Evolutionary conservation across 2,888 invertebrate genomes (phyloP), one percentile per base, ranked within the genome.

Genomic region (Acrobasis repandana): DNA sequence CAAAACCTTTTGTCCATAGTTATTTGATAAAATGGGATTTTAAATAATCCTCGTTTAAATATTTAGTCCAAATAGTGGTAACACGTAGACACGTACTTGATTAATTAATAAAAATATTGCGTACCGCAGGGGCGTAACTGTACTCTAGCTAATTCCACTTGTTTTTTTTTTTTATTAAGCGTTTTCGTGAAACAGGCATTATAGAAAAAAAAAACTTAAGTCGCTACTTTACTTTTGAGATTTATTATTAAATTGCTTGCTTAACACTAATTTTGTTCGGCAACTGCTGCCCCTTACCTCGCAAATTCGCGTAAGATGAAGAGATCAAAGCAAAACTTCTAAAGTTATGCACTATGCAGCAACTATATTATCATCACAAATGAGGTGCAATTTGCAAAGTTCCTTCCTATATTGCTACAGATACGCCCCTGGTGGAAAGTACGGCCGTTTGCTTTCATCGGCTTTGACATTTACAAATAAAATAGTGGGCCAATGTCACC

Each of bases 401-500:
- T 1, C 14, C 14, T 43, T 1, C 3, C 10, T 2, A 38, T 43
- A 43, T 43, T 11, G 20, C 28, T 33, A 4, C 50, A 50, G 50
- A 14, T 50, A 50, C 50, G 52, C 36, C 16, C 16, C 9, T 36
- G 16, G 16, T 16, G 36, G 0, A 52, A 52, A 15, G n/a, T n/a
- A n/a, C 43, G 43, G 14, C 10, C 28, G n/a, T 33, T 33, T 14
- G 28, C 15, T 52, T 52, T 16, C 28, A 43, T 43, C 43, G n/a
- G 43, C 43, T 38, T 38, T 43, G 43, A 43, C 43, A 43, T 43
- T n/a, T 34, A 34, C 2, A 34, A n/a, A 33, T 15, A n/a, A n/a
- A 52, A 52, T 52, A 52, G 34, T 52, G 36, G 36, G 52, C 52
- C 52, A 52, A 36, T 52, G 34, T 52, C 36, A 15, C 34, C 36